Evolutionary conservation across 2,113 vertebrate species (phyloP), one percentile per base, ranked within the genome.

Genomic region (Ceratotherium simum): DNA sequence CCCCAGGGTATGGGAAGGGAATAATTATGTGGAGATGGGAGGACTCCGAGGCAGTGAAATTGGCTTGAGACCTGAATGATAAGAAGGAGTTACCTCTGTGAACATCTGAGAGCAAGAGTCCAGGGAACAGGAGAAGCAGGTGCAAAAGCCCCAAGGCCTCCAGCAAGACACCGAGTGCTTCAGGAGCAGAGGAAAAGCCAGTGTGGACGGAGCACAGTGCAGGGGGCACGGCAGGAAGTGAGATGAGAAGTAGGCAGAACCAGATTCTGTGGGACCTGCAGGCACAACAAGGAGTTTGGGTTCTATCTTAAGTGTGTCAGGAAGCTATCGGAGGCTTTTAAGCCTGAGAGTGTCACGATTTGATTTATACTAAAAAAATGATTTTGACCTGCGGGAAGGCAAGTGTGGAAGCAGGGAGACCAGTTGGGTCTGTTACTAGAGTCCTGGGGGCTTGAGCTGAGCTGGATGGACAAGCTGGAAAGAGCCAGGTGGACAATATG

Each of bases 161-260:
- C 42, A 46, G 31, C 5, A 65, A 75, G 72, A 76, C 10, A 29
- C 13, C 23, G 5, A 18, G 2, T 86, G n/a, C 25, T 46, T 72
- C n/a, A 25, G 60, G 23, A 95, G n/a, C 27, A 65, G 46, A 51
- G 62, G 48, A 51, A 79, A 93, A 46, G 11, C 39, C 39, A 56
- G 23, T 7, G 1, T 36, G 69, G 54, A 8, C 0, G 0, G n/a
- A 86, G 23, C 0, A 16, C 3, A 20, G 13, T 46, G 2, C 76
- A 3, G 20, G 10, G 8, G 3, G 8, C 3, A 42, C 3, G 25
- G 27, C 10, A 67, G 39, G 31, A 72, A 54, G 10, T 56, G 42
- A 89, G 12, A 25, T 20, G 60, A 76, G 60, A 81, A n/a, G 18
- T 29, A 33, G 33, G 4, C 20, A 69, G 67, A 23, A 3, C 56